A percentile compares a stretch with the other conserved stretches of the same genome.
phyloP scores from a whole-genome alignment of 2,113 vertebrate genomes.

The Heloderma charlesbogerti region DNA sequence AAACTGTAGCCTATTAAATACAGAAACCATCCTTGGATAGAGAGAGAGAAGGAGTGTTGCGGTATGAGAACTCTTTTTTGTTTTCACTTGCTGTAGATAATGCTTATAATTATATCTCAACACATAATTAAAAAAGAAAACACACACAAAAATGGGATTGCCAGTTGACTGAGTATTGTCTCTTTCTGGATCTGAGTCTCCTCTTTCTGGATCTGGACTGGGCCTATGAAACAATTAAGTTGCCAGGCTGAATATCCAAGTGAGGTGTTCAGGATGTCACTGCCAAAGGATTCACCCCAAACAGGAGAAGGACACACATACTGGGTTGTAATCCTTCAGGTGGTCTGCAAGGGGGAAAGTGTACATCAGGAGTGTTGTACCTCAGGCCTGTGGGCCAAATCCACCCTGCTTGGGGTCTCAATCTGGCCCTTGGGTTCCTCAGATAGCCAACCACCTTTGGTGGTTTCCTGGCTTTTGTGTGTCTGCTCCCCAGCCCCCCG shows the following conservation, averaged over 20 bases:
- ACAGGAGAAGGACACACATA: background rate
- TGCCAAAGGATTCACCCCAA: background rate
- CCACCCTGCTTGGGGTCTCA: no score
- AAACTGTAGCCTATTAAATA: conserved; percentile 18
- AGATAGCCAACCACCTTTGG: background rate
- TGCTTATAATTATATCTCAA: conserved; percentile 29
- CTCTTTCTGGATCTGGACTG: background rate
- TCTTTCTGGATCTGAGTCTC: background rate
- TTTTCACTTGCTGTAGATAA: background rate
- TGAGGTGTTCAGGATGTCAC: no score
- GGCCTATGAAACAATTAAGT: background rate
- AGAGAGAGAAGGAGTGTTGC: background rate
- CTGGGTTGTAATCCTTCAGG: background rate
- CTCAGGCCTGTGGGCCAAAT: no score
- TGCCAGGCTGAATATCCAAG: background rate
- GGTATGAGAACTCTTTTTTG: background rate
- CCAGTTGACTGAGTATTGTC: background rate
- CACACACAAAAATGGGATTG: background rate
- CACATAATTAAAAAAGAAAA: background rate
- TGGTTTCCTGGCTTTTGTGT: no score
- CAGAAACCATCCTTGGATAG: conserved; percentile 11
- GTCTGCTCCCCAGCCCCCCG: no score
- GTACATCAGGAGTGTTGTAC: background rate
- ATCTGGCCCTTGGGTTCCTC: no score
- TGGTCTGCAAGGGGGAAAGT: no score